Evolutionary conservation across 2,888 invertebrate genomes (phyloP), one percentile per base, ranked within the genome.

Genomic region (Hydrotaea cyrtoneurina): DNA sequence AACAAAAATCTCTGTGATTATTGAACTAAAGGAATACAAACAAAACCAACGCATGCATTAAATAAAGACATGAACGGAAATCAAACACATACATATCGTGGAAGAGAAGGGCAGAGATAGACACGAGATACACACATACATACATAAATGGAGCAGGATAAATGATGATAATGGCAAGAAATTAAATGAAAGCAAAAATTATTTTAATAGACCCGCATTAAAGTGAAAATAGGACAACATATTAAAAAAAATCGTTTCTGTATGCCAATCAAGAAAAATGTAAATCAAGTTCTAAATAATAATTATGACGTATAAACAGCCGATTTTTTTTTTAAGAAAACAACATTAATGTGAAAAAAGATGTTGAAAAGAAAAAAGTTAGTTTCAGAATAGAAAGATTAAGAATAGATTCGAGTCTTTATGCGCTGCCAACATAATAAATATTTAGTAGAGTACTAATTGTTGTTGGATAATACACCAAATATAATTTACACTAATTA

Each of bases 171-270:
- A 69, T 13, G 23, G 46, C 43, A 66, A 39, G n/a, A 39, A 39
- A 2, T 11, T 39, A 31, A 31, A 69, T 39, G 50, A 26, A 21
- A 71, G 21, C 17, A 13, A 62, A 76, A 15, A 39, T 4, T 46
- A 39, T 36, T 76, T 76, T 17, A 62, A 62, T 71, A 59, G 74
- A 80, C 73, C 77, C 64, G 73, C 53, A 17, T 62, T 21, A 21
- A 36, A 23, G 23, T 55, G 19, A 69, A 17, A 46, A n/a, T 13
- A 46, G 13, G 23, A 46, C 3, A 36, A 36, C 36, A 36, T 3
- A 39, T 7, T 31, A 7, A 4, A 31, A 21, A 23, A n/a, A n/a
- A n/a, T 50, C 8, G n/a, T n/a, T n/a, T n/a, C n/a, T 3, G 13
- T 4, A 50, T 50, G 39, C 46, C 21, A 69, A 46, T 69, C 7